Evolutionary conservation across 2,888 invertebrate genomes (phyloP), one percentile per base, ranked within the genome.

Genomic region (Lacanobia oleracea): DNA sequence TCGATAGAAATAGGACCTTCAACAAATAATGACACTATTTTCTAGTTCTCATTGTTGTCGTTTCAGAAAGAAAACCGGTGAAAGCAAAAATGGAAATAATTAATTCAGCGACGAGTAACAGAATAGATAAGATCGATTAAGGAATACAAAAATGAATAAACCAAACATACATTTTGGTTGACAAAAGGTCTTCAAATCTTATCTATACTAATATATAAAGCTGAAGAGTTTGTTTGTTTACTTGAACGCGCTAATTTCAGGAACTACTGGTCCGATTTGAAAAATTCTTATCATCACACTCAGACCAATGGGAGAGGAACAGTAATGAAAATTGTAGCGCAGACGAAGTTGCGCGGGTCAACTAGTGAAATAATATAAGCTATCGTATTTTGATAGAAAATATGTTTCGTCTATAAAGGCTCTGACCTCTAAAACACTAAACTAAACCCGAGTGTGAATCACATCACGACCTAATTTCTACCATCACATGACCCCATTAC

Each of bases 381-480:
- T n/a, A n/a, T n/a, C n/a, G n/a, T n/a, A n/a, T n/a, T n/a, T n/a
- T n/a, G 27, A 27, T 27, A 27, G 9, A 64, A 67, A 51, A 77
- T 77, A 18, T 72, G 33, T 66, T 66, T 63, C n/a, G 37, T 33
- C 1, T 16, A n/a, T 12, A 81, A 40, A 67, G 53, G 54, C 72
- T 66, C 10, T 80, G 79, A 73, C 79, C 83, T 64, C 68, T 50
- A 78, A 82, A 60, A 40, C 48, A 27, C 62, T 21, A 77, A 70
- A 74, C 73, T 54, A 56, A 79, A 69, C 56, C 66, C 51, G 33
- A 66, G 56, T 53, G 62, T 59, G 63, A 68, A 65, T 79, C 77
- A 77, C 60, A 77, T 56, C 79, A 53, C 48, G 79, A 59, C 79
- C 79, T 82, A 73, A 80, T 79, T 80, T 57, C 68, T 64, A 16